phyloP scores from a whole-genome alignment of 2,888 invertebrate genomes.

The Trypoxylon attenuatum region DNA sequence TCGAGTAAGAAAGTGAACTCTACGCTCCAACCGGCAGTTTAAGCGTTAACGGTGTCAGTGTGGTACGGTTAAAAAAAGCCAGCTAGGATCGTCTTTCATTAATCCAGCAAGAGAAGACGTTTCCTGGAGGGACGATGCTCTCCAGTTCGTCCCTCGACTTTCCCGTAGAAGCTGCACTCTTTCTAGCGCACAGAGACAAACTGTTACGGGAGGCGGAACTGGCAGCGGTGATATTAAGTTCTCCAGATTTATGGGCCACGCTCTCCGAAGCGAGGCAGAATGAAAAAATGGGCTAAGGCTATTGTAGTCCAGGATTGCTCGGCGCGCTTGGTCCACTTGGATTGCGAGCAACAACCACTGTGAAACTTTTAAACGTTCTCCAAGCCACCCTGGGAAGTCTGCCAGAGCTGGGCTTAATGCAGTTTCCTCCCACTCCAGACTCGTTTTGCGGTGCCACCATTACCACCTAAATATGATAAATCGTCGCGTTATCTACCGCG shows the following conservation, averaged over 20 bases:
- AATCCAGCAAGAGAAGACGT: too few species aligned
- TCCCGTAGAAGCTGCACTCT: conserved; percentile 13
- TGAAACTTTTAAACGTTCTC: neutral
- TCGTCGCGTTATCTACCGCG: too few species aligned
- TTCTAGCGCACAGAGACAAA: conserved; percentile 10
- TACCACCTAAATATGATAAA: neutral
- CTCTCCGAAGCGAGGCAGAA: too few species aligned
- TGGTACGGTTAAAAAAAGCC: too few species aligned
- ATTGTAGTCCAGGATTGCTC: neutral
- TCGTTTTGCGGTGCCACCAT: neutral
- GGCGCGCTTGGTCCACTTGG: neutral
- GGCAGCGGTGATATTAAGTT: conserved; percentile 37
- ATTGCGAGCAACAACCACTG: neutral
- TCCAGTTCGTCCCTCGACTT: conserved; percentile 5
- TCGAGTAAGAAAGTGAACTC: too few species aligned
- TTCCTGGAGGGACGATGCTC: neutral
- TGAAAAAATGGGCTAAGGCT: too few species aligned
- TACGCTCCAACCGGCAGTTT: too few species aligned
- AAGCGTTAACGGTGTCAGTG: too few species aligned
- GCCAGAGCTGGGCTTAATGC: too few species aligned
- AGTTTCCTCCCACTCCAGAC: neutral
- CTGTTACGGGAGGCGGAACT: conserved; percentile 26
- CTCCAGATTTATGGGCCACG: conserved; percentile 35
- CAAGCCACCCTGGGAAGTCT: neutral
- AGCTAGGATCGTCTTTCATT: too few species aligned